Evolutionary conservation across 2,797 vertebrate genomes (phyloP), one percentile per base, ranked within the genome.

Genomic region (Mergus octosetaceus): DNA sequence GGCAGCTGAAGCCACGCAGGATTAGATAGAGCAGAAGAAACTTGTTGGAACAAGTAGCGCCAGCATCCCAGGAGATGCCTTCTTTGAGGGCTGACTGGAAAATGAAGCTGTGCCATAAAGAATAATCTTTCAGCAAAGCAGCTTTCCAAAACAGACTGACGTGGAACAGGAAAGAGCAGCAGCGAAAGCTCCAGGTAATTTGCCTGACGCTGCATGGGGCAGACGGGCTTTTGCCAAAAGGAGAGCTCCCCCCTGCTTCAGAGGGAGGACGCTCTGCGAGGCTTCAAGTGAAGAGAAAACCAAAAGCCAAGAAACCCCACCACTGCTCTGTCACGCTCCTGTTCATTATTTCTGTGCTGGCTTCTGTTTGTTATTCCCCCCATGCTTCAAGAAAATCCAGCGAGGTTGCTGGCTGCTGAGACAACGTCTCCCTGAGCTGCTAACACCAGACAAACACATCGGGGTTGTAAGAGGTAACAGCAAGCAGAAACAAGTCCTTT

Each of bases 31-130:
- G 68, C 78, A 91, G 66, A 94, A 85, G 38, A 85, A 83, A 89
- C 82, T 75, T 94, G 89, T 62, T 58, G 54, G 38, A 92, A 91
- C 74, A 79, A 95, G 78, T 53, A 76, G 76, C 13, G 84, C 51
- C 62, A 83, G 85, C 71, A 84, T 54, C 32, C 62, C 58, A 74
- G 60, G 27, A 89, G 34, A 73, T 69, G 68, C 56, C 36, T 76
- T 56, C 65, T 62, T 56, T 5, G 6, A 91, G 14, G 17, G 74
- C 58, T 87, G 75, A 56, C 60, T 53, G 58, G 43, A 75, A 93
- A 80, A 92, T 8, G 58, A 61, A 92, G 78, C 64, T 9, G 3
- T 25, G 58, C 79, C 81, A 57, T 56, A 85, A 84, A 22, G 61
- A 89, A 89, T n/a, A 71, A 54, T 62, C 83, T 51, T 74, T 56